Base-by-base conservation (phyloP, 2,113 vertebrate genomes). In the Sterna hirundo region DNA sequence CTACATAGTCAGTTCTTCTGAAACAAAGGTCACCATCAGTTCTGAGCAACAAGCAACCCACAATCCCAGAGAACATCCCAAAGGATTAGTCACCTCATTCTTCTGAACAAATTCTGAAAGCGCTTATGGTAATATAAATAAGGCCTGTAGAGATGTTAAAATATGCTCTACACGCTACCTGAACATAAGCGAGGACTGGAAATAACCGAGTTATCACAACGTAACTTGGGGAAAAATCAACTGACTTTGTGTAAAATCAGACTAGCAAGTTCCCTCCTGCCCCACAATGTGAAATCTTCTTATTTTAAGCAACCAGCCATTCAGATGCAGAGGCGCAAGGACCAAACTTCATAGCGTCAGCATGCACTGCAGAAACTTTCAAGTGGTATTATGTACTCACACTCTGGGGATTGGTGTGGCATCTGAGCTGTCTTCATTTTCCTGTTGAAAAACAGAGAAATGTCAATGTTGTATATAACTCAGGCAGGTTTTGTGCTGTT, bases 1-100 rank as follows among this genome's bases (percentile, higher is more conserved):
- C 99, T 74, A 99, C 99, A 4, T 99, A 99, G 98, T 99, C 99
- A 44, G 99, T 99, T 91, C 99, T 99, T 96, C 99, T 99, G 97
- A 93, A 98, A 98, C 88, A 95, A 57, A 95, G 70, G 84, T 57
- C 26, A 87, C 16, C 32, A 47, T 97, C 60, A 96, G 65, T 15
- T 71, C 75, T 83, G 47, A 90, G 74, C 52, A 58, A 80, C 68
- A 49, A 12, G 5, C 14, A 68, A 10, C 17, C 25, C 92, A 38
- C 29, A 60, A 36, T 13, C 72, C 52, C 49, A 55, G 47, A 60
- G 38, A 68, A n/a, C 27, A 13, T 6, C 90, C 38, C 57, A 49
- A 51, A 83, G 11, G 11, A 70, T 40, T 2, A 71, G 68, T 25
- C 47, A 32, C 54, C 42, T 61, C 60, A 27, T 60, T n/a, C 26